Conservation (phyloP, 2,797 vertebrate genomes). For the Mionectes olivaceus region DNA sequence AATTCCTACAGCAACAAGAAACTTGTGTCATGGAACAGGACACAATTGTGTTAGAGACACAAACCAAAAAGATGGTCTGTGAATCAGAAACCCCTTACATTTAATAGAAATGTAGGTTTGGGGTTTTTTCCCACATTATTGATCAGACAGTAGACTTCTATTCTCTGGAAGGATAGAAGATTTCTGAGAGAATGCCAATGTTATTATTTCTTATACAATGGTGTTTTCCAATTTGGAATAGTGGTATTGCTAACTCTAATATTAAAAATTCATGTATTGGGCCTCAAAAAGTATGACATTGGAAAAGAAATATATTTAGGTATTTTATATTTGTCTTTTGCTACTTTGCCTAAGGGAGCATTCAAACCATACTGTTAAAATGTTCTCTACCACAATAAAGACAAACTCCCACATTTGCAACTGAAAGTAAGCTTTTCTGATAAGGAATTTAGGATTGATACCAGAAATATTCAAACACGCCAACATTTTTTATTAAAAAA, state of each 20-base stretch:
- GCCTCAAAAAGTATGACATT: background rate
- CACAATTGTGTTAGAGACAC: background rate
- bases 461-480: background rate
- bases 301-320: background rate
- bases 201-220: slow-evolving; percentile 15
- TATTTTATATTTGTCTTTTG: background rate
- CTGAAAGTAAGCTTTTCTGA: background rate
- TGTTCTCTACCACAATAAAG: background rate
- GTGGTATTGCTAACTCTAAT: background rate
- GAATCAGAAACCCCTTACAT: background rate
- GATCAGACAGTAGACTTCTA: slow-evolving; percentile 23
- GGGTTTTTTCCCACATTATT: background rate
- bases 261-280: background rate
- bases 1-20: background rate
- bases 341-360: background rate
- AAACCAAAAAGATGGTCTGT: background rate
- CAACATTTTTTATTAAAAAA: background rate
- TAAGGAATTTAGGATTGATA: background rate
- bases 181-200: slow-evolving; percentile 16
- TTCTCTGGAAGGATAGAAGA: background rate
- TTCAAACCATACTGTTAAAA: background rate
- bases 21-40: background rate
- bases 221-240: background rate
- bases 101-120: background rate
- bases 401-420: background rate